phyloP scores from a whole-genome alignment of 2,113 vertebrate species.

The Percopsis transmontana region DNA sequence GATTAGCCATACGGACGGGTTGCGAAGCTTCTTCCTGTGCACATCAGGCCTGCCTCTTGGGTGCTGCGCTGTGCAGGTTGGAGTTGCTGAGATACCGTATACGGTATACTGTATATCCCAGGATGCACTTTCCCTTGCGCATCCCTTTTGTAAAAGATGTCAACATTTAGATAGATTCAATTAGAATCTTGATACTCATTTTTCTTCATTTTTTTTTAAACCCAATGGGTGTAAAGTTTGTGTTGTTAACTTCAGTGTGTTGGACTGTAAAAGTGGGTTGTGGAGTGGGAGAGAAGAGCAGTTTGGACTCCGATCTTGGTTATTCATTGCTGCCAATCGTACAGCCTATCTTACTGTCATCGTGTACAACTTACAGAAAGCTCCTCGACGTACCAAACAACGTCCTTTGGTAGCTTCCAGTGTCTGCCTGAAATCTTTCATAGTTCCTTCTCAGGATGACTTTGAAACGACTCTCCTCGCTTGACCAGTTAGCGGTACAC shows the following conservation, averaged over 20 bases:
- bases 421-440: conserved; percentile 14
- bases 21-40: conserved; percentile 32
- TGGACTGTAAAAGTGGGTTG: no score
- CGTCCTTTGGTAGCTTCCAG: conserved; percentile 7
- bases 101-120: background rate
- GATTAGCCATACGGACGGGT: conserved; percentile 68
- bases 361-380: no score
- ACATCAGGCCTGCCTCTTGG: conserved; percentile 27
- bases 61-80: conserved; percentile 32
- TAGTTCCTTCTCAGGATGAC: conserved; percentile 24
- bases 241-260: no score
- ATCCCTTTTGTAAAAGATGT: conserved; percentile 49
- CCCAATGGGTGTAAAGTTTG: no score
- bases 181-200: conserved; percentile 17
- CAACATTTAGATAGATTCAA: conserved; percentile 27
- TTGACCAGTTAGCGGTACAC: conserved; percentile 12
- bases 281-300: no score
- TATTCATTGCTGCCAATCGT: no score
- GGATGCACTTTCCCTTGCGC: conserved; percentile 36
- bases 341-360: no score
- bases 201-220: no score
- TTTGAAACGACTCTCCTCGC: conserved; percentile 29
- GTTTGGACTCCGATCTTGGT: no score
- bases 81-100: conserved; percentile 17
- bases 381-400: no score